Conservation (phyloP, 2,797 vertebrate species). For the Gymnocypris eckloni region DNA sequence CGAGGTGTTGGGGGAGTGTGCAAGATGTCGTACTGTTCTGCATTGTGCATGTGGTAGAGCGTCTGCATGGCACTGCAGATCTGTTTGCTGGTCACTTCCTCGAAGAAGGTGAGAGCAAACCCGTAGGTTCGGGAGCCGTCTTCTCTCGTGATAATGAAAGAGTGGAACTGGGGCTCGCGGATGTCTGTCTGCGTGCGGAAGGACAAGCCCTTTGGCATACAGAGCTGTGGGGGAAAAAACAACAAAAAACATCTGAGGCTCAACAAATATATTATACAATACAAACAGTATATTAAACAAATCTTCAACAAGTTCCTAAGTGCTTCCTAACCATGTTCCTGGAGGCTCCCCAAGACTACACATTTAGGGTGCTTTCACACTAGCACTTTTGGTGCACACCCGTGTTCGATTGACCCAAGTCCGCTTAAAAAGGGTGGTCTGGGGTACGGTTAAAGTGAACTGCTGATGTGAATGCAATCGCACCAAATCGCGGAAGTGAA, state of each 20-base stretch:
- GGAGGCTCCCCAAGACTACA: not conserved
- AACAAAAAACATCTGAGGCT: constrained; percentile 60
- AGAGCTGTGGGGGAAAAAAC: constrained; percentile 76
- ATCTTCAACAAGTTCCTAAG: not conserved
- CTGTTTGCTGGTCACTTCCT: constrained; percentile 98
- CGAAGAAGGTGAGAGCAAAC: constrained; percentile 97
- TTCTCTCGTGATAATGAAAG: constrained; percentile 98
- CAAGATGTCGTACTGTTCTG: constrained; percentile 93
- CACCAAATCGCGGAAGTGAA: too few species aligned
- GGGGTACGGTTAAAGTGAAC: too few species aligned
- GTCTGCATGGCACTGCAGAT: constrained; percentile 99
- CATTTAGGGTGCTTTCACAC: not conserved
- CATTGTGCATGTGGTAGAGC: constrained; percentile 99
- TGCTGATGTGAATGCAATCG: too few species aligned
- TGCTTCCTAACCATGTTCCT: not conserved
- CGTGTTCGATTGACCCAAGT: too few species aligned
- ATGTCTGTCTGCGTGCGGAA: constrained; percentile 93
- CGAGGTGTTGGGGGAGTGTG: constrained; percentile 78
- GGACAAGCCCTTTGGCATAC: constrained; percentile 89
- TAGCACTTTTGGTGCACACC: too few species aligned
- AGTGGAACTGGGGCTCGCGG: constrained; percentile 94
- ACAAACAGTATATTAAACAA: too few species aligned
- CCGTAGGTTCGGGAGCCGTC: constrained; percentile 98
- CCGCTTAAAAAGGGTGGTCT: too few species aligned
- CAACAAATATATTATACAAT: not conserved